Conservation (phyloP, 2,797 vertebrate genomes). For the Alectoris magna region DNA sequence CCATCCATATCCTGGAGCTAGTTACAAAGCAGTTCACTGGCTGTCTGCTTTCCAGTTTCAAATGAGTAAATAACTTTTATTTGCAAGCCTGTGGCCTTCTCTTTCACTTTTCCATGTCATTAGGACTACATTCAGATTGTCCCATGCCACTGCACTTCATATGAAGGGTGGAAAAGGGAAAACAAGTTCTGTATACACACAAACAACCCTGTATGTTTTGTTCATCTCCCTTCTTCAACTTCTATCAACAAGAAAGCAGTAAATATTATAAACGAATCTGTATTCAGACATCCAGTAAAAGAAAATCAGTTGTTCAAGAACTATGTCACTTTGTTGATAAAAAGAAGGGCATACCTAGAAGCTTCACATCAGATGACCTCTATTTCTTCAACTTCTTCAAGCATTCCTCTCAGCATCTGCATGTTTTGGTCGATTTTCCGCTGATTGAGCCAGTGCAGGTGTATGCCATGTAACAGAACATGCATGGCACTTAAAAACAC, state of each 20-base stretch:
- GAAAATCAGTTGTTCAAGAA: neutral
- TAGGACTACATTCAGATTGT: neutral
- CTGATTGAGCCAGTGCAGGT: conserved; percentile 9
- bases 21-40: neutral
- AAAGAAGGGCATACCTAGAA: conserved; percentile 72
- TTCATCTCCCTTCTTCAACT: conserved; percentile 4
- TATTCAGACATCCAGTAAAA: neutral
- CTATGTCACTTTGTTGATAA: conserved; percentile 35
- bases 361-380: conserved; percentile 50
- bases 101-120: neutral
- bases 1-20: neutral
- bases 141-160: neutral
- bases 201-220: neutral
- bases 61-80: neutral
- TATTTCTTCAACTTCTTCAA: conserved; percentile 63
- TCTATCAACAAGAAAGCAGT: neutral
- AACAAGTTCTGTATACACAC: neutral
- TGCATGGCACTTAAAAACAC: conserved; percentile 31
- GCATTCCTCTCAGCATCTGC: conserved; percentile 9
- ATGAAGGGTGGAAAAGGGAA: neutral
- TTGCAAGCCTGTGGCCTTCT: neutral
- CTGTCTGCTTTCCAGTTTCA: neutral
- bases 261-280: neutral
- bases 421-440: neutral
- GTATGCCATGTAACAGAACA: neutral